Evolutionary conservation across 2,888 invertebrate genomes (phyloP), one percentile per base, ranked within the genome.

Genomic region (Julus scandinavius): DNA sequence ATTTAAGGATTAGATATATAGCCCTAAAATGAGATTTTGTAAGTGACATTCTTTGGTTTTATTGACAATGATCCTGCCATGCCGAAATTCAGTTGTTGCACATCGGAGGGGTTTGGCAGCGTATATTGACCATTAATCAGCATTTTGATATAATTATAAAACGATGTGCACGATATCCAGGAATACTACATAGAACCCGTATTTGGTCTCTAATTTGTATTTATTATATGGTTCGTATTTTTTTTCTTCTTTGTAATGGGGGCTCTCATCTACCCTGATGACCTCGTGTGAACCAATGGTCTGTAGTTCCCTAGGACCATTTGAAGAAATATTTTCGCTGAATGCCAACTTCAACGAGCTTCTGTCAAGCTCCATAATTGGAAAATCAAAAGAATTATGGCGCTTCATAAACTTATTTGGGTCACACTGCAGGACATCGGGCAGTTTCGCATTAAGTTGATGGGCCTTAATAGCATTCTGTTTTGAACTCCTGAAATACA

Each of bases 291-390:
- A 50, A 58, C 58, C 58, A 17, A 58, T 11, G 58, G 17, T n/a
- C 58, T 58, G 17, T 2, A 50, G 63, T 20, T 7, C 63, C n/a
- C 20, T 20, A 63, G 63, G 63, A 63, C 63, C 63, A 63, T 7
- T 63, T 63, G 63, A n/a, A 17, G 20, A 63, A 17, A 20, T 58
- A 17, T n/a, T 29, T 63, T 63, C 63, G 20, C 7, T 63, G 63
- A 63, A 63, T 63, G 63, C 17, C n/a, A 63, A 72, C 72, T 72
- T 72, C 20, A 72, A 72, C 72, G 72, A 72, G 72, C 72, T 29
- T 72, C 72, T 72, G 72, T 72, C 72, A n/a, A 72, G 11, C 72
- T 29, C 72, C 11, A 72, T 72, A 29, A 72, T 72, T 72, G 72
- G 72, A 13, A 29, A 29, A 72, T 72, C 6, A 11, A 20, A 72